Base-by-base conservation (phyloP, 1,140 invertebrate genomes). In the Diorhabda sublineata region DNA sequence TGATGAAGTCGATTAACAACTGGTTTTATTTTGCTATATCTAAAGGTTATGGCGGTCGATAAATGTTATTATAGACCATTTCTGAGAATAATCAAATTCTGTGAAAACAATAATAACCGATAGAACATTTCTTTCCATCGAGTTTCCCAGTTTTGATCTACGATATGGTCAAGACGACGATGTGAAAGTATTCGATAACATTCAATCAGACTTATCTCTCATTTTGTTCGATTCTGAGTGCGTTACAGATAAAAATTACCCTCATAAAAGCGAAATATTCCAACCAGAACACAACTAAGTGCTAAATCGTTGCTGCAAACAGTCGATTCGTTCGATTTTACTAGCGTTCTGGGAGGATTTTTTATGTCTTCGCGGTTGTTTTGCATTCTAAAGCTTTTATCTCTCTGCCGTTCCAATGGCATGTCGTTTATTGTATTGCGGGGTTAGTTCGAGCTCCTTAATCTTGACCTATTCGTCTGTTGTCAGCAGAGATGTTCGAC, bases 341-440 rank as follows among this genome's bases (percentile, higher is more conserved):
- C 47, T 52, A n/a, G 47, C 47, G 47, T 2, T 52, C 6, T 52
- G 47, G 47, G 47, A 52, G 47, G 6, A n/a, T 52, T 26, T 52
- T 52, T 52, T 52, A 52, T 52, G 47, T 52, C n/a, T 52, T 52
- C 47, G 47, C 47, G 47, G 47, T 52, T 52, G 4, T 52, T 52
- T 52, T 52, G 47, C 47, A 52, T 52, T 52, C 47, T 52, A 52
- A 52, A 52, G 47, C 47, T 52, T 52, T 52, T 52, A 52, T 52
- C 47, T 52, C 8, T 4, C 47, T 52, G 47, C 47, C 47, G 47
- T 52, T 52, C 47, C 4, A 52, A 52, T 52, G 47, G 47, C 47
- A 52, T 8, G 47, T 52, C 47, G 2, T 52, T 52, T 52, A 52
- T 52, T 52, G 47, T 52, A 52, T 52, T 52, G 47, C 26, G 47